Conservation (phyloP, 2,113 vertebrate genomes). For the Hemicordylus capensis region DNA sequence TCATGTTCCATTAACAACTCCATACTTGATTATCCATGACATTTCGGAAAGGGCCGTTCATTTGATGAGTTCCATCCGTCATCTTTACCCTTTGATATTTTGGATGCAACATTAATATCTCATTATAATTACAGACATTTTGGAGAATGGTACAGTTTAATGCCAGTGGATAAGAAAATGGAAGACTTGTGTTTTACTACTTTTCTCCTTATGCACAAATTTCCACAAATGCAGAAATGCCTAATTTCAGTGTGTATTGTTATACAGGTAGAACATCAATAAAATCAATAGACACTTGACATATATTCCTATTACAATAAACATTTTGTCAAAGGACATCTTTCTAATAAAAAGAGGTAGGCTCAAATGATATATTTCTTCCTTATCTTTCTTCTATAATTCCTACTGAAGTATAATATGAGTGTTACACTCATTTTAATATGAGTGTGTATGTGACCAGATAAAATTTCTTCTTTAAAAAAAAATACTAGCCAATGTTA, state of each 20-base stretch:
- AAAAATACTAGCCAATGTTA: neutral
- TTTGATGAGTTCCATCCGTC: slow-evolving; percentile 57
- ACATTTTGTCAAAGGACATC: fast-evolving
- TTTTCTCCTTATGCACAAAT: neutral
- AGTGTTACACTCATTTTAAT: too few species aligned
- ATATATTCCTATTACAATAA: fast-evolving
- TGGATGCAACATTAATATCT: slow-evolving; percentile 49
- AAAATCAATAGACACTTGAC: neutral
- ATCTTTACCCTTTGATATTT: slow-evolving; percentile 67
- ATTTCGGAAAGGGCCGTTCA: slow-evolving; percentile 63
- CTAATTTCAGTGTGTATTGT: too few species aligned
- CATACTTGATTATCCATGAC: slow-evolving; percentile 65
- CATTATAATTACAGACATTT: slow-evolving; percentile 55
- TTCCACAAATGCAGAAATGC: too few species aligned
- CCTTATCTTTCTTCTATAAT: fast-evolving
- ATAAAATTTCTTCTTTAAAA: neutral
- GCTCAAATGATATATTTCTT: neutral
- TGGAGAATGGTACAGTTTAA: slow-evolving; percentile 27
- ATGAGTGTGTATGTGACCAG: too few species aligned
- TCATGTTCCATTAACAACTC: slow-evolving; percentile 65
- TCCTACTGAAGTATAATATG: too few species aligned
- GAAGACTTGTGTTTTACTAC: neutral
- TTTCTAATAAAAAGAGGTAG: neutral
- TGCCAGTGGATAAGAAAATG: slow-evolving; percentile 33
- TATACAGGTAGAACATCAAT: neutral